Base-by-base conservation (phyloP, 2,888 invertebrate species). In the Mactromeris polynyma region DNA sequence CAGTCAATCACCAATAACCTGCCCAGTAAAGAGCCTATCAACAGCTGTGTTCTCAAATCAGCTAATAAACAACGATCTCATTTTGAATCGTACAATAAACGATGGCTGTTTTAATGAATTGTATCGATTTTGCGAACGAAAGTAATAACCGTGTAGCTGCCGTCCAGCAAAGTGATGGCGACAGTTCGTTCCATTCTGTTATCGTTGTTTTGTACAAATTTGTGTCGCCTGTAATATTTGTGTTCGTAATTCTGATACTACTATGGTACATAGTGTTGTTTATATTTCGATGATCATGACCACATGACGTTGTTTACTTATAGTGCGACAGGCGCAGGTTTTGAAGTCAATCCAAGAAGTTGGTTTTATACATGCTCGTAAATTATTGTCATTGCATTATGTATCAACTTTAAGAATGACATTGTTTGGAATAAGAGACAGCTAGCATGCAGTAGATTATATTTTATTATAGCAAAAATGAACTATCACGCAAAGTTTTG, bases 231-330 rank as follows among this genome's bases (percentile, higher is more conserved):
- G 31, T 89, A 0, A 89, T 89, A 85, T 89, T 89, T 85, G 79
- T 89, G 2, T 87, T 89, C 42, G 89, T 89, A 6, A 89, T 89
- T 73, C 38, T 89, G 21, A 87, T 89, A 31, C 38, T 89, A 19
- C 46, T 89, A 46, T 84, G 85, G 84, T 87, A 89, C 38, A 89
- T 89, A 64, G 89, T 89, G 19, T 36, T 89, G 19, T 85, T 87
- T 40, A 89, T 89, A 58, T 89, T 89, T 78, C 81, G 89, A 33
- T 73, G 73, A 64, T 2, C 46, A 9, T 46, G 46, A 42, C 42
- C n/a, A n/a, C n/a, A n/a, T n/a, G n/a, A n/a, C n/a, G n/a, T n/a
- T n/a, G n/a, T n/a, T n/a, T n/a, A n/a, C n/a, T n/a, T n/a, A n/a
- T n/a, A n/a, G n/a, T n/a, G n/a, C n/a, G n/a, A n/a, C n/a, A n/a